Base-by-base conservation (phyloP, 2,797 vertebrate genomes). In the Halcyon badia region DNA sequence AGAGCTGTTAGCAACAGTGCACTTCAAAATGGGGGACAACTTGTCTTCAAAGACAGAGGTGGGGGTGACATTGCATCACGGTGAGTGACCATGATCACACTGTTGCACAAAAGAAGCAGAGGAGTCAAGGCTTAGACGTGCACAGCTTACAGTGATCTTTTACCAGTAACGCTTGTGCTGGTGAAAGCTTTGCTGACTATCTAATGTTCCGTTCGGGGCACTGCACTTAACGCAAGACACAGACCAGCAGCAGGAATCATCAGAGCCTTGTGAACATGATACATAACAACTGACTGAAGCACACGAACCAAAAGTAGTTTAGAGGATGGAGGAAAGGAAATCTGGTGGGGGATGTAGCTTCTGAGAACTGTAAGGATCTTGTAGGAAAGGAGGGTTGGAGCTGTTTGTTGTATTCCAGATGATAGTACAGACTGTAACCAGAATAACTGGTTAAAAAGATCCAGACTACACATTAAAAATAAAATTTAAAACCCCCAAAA, bases 241-340 rank as follows among this genome's bases (percentile, higher is more conserved):
- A 62, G 66, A 42, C 4, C 68, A 58, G 44, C 28, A 48, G 24
- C 48, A 85, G 56, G n/a, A 77, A 60, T 8, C 25, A 33, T 33
- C 17, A 57, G 60, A 93, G n/a, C 28, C 44, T 66, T 1, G 0
- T 9, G 25, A 73, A 9, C 33, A 26, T 26, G 39, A 13, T 20
- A 5, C 0, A 0, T 11, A 31, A 51, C 28, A 42, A 31, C 15
- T 16, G 46, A 41, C 5, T 57, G 49, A 60, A 6, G 22, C 35
- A n/a, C 35, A 81, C 12, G 49, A 77, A 15, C 20, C 14, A 33
- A 13, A 72, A 33, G 7, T 9, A 64, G 7, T 21, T 75, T 18
- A n/a, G 69, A 33, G 26, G 14, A 12, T n/a, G 49, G 24, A 80
- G 61, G 22, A 60, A 61, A 8, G 28, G 33, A 73, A 73, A 33